Percentiles rank a stretch among this genome's conserved stretches.
These are phyloP conservation scores for Drosophila pachea DNA, from an alignment of 1,140 invertebrate species.

Conservation along the genomic window DNA sequence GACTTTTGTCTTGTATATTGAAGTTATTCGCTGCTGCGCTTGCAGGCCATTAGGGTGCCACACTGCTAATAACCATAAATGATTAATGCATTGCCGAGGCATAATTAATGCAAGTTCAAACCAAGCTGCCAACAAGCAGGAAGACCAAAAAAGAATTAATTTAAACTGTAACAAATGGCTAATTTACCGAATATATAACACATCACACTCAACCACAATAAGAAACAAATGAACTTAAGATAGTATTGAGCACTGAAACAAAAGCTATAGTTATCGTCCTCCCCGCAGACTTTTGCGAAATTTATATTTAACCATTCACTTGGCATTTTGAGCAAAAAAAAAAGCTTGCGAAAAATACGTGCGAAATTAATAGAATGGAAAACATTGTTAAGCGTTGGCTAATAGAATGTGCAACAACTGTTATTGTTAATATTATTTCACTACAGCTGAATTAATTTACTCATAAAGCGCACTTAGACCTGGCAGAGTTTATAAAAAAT, in stretches of 20 bases:
- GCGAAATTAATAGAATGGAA: conserved; percentile 54
- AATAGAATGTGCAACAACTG: conserved; percentile 23
- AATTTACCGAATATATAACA: not conserved
- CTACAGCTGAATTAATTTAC: not conserved
- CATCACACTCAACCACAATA: too few relatives aligned
- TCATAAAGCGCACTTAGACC: conserved; percentile 15
- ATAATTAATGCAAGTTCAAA: not conserved
- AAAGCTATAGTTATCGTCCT: conserved; percentile 20
- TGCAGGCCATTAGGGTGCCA: not conserved
- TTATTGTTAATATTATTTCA: conserved; percentile 13
- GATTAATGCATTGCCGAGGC: not conserved
- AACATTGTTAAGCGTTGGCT: conserved; percentile 39
- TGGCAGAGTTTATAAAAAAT: conserved; percentile 2
- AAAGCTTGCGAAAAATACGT: conserved; percentile 66
- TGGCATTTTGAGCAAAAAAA: conserved; percentile 45
- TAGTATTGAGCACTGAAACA: conserved; percentile 30
- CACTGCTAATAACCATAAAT: not conserved
- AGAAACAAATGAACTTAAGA: not conserved
- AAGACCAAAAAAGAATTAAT: not conserved
- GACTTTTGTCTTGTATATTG: too few relatives aligned
- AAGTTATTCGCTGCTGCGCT: not conserved
- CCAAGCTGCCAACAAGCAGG: not conserved
- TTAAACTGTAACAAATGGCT: not conserved
- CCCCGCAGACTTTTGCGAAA: conserved; percentile 42
- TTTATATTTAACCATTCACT: conserved; percentile 54